Percentiles rank a stretch among this genome's conserved stretches.
Conservation (phyloP, 2,113 vertebrate species). For the Scytalopus superciliaris region DNA sequence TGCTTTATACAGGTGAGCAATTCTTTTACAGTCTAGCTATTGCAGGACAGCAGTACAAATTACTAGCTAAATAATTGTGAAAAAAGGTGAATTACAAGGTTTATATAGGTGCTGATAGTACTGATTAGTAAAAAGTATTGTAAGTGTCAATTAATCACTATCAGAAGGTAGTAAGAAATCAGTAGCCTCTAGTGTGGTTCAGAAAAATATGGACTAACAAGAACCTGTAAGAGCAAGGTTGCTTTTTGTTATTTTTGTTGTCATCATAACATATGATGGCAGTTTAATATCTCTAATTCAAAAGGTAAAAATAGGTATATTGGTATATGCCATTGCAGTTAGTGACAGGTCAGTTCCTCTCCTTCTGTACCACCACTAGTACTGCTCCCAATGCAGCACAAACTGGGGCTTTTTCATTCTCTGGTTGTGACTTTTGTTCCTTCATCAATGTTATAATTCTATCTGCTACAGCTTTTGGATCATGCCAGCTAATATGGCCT, state of each 20-base stretch:
- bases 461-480: not conserved
- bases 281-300: not conserved
- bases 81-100: not conserved
- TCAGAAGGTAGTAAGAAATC: not conserved
- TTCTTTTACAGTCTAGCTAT: not conserved
- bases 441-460: not conserved
- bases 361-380: not conserved
- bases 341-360: not conserved
- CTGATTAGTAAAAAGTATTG: not conserved
- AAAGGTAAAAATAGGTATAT: not conserved
- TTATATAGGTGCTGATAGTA: not conserved
- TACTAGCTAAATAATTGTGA: not conserved
- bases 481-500: no score
- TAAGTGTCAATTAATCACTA: not conserved
- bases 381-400: not conserved
- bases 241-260: not conserved
- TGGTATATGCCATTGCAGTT: not conserved
- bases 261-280: not conserved
- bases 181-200: not conserved
- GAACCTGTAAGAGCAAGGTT: not conserved
- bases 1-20: not conserved
- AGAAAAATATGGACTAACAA: not conserved
- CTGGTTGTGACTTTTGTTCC: not conserved
- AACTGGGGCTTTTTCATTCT: not conserved
- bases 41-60: not conserved